Evolutionary conservation across 2,888 invertebrate genomes (phyloP).

Genomic region (Lissonota sp.): DNA sequence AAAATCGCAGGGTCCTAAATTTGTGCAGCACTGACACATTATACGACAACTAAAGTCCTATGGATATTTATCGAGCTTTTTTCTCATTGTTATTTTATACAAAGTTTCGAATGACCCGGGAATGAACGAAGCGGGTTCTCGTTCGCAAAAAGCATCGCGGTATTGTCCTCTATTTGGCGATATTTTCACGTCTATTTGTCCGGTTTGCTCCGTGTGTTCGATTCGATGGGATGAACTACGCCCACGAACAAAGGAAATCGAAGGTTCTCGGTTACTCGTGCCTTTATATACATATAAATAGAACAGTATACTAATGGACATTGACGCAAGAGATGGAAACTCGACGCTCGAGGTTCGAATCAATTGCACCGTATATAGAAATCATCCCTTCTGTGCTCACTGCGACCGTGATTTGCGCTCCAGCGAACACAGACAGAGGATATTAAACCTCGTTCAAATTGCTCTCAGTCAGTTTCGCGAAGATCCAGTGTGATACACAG

Average conservation of each 20-base stretch:
- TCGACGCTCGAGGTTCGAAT: conserved; percentile 49
- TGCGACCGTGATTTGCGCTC: conserved; percentile 7
- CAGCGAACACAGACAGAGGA: conserved; percentile 8
- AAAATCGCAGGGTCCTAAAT: too few species aligned
- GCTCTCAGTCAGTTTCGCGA: conserved; percentile 16
- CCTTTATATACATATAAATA: too few species aligned
- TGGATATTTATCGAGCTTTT: background rate
- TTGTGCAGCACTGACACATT: too few species aligned
- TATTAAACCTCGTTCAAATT: conserved; percentile 9
- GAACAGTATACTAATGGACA: conserved; percentile 7
- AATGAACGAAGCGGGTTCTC: conserved; percentile 17
- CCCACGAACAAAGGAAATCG: conserved; percentile 34
- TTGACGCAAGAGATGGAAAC: conserved; percentile 48
- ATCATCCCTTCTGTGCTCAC: conserved; percentile 17
- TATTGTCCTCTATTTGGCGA: conserved; percentile 29
- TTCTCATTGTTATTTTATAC: conserved; percentile 12
- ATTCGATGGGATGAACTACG: conserved; percentile 11
- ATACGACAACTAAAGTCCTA: too few species aligned
- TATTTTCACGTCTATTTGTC: conserved; percentile 45
- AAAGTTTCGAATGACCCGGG: conserved; percentile 8
- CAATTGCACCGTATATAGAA: conserved; percentile 24
- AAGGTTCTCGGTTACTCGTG: conserved; percentile 24
- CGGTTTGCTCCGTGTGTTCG: conserved; percentile 12
- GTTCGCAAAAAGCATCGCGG: background rate
- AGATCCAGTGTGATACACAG: conserved; percentile 15